Evolutionary conservation across 2,797 vertebrate species (phyloP), one percentile per base, ranked within the genome.

Genomic region (Allobates femoralis): DNA sequence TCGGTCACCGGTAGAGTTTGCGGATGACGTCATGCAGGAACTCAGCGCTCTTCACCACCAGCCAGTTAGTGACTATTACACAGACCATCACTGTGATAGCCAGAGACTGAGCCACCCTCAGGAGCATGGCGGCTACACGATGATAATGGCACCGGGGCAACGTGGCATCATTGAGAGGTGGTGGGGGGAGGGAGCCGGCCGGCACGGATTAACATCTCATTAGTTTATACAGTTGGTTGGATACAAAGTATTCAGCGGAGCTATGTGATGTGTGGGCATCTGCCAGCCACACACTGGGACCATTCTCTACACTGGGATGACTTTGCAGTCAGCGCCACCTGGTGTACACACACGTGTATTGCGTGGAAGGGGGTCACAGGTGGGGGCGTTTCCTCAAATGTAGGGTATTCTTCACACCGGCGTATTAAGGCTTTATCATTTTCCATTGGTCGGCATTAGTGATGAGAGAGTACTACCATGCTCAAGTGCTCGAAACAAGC

Each of bases 61-160:
- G 12, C 56, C 83, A 89, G 67, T 89, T 89, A 26, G 83, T 78
- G 23, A 88, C 56, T 8, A 89, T 86, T 10, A 88, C 78, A 30
- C 60, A 82, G 19, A 89, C 79, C 55, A 89, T 84, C 21, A 89
- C 79, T 0, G 79, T 82, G 8, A 88, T 15, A 10, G 87, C 89
- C 11, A 88, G 26, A 26, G 79, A 78, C 75, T 86, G 88, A 50
- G 46, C 77, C 18, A 90, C 46, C n/a, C 66, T 11, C 26, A 73
- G 76, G 64, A 84, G 77, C 26, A 50, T 83, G 53, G 41, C 18
- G 41, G 56, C 51, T 23, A 50, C 50, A 21, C 15, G 76, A 21
- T 23, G 7, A 37, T 32, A 15, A 11, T 34, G 55, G 53, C 6
- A 37, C 19, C 5, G 53, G 53, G 74, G 53, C 67, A 46, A 12